phyloP scores from a whole-genome alignment of 2,113 vertebrate species.

The Tautogolabrus adspersus region DNA sequence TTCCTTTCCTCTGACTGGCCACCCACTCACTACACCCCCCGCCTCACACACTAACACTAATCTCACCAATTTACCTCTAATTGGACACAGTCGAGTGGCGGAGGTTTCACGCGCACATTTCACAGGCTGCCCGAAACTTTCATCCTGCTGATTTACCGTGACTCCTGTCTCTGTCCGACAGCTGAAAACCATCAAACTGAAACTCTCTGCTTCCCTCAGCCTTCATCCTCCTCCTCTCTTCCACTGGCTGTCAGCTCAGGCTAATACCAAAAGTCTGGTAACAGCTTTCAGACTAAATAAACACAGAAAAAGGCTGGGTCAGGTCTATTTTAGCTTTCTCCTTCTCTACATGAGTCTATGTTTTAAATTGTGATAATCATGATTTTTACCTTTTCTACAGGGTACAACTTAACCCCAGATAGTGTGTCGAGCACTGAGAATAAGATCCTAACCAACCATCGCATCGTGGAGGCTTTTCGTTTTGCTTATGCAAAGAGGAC shows the following conservation, averaged over 20 bases:
- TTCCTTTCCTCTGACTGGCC: conserved; percentile 44
- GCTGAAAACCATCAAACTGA: conserved; percentile 54
- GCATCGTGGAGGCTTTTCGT: conserved; percentile 92
- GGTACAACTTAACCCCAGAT: conserved; percentile 87
- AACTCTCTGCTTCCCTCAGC: conserved; percentile 10
- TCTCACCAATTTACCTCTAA: conserved; percentile 76
- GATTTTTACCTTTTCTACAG: conserved; percentile 75
- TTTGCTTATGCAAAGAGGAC: conserved; percentile 95
- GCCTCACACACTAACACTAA: conserved; percentile 61
- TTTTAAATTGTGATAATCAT: background rate
- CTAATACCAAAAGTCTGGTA: conserved; percentile 6
- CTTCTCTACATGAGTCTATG: background rate
- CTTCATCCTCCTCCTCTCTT: background rate
- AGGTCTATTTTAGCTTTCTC: conserved; percentile 16
- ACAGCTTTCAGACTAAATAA: conserved; percentile 42
- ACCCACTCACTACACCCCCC: conserved; percentile 51
- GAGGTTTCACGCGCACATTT: conserved; percentile 32
- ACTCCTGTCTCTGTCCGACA: conserved; percentile 46
- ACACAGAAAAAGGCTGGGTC: conserved; percentile 2
- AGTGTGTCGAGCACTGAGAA: conserved; percentile 82
- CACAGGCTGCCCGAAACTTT: conserved; percentile 35
- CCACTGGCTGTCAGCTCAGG: conserved; percentile 37
- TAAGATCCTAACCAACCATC: conserved; percentile 91
- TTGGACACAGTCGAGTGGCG: conserved; percentile 71
- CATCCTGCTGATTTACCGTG: conserved; percentile 49